Conservation (phyloP, 2,113 vertebrate species). For the Origma solitaria region DNA sequence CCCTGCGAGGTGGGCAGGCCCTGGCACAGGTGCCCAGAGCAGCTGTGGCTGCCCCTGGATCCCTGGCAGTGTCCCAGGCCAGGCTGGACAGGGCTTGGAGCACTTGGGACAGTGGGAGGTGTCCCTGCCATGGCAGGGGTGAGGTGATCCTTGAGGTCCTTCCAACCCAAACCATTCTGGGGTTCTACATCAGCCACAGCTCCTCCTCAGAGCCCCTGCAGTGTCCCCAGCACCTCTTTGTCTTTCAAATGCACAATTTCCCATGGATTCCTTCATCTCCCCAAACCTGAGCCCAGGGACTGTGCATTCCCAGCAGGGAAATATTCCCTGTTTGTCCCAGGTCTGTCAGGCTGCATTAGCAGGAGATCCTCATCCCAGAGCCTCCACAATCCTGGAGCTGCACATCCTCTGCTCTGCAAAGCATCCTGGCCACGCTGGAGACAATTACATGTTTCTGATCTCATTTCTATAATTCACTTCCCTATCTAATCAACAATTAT, state of each 20-base stretch:
- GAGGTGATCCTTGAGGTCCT: neutral
- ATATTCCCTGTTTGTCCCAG: fast-evolving
- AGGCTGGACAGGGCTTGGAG: neutral
- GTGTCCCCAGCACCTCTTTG: neutral
- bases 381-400: neutral
- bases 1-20: neutral
- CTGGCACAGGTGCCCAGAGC: neutral
- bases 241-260: neutral
- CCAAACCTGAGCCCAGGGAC: neutral
- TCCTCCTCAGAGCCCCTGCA: neutral
- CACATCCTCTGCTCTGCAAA: neutral
- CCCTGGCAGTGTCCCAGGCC: neutral
- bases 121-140: neutral
- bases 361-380: neutral
- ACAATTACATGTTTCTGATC: neutral
- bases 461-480: neutral
- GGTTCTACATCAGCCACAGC: neutral
- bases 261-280: neutral
- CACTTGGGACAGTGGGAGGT: neutral
- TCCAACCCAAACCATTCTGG: neutral
- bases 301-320: fast-evolving
- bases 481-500: neutral
- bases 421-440: neutral
- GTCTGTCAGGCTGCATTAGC: neutral
- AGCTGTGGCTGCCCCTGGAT: neutral